Percentiles rank a stretch among this genome's conserved stretches.
Evolutionary conservation across 1,140 invertebrate species (phyloP).

Genomic region (Chionoecetes opilio): DNA sequence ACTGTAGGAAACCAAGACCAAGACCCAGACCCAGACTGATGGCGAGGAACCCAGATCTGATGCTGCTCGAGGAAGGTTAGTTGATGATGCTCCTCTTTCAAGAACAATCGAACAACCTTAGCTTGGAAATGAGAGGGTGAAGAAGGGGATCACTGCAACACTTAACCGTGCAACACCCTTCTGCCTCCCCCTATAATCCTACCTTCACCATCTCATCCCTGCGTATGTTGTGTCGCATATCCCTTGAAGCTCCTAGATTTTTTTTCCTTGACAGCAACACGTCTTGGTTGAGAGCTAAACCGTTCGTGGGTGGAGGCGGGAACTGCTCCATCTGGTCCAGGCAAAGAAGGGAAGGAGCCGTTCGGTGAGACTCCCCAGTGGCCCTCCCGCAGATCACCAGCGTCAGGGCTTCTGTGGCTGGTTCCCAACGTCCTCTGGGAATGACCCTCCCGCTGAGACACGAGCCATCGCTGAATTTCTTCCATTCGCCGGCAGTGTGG

Average conservation of each 20-base stretch:
- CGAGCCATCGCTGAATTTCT: neutral
- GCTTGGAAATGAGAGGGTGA: neutral
- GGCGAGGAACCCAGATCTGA: neutral
- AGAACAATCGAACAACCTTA: neutral
- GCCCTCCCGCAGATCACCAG: slow-evolving; percentile 1
- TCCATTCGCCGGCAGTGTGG: neutral
- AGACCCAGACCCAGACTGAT: too few species aligned
- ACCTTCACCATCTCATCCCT: too few species aligned
- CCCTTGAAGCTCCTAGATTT: neutral
- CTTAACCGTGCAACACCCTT: too few species aligned
- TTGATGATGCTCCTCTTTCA: neutral
- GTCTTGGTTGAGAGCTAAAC: neutral
- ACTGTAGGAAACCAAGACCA: neutral
- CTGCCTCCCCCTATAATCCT: too few species aligned
- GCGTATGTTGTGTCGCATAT: too few species aligned
- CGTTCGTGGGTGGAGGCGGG: neutral
- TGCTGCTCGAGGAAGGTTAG: neutral
- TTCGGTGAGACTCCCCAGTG: neutral
- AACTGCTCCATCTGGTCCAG: neutral
- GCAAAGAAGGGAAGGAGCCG: neutral
- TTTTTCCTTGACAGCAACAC: neutral
- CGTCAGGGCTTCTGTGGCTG: neutral
- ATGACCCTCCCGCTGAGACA: neutral
- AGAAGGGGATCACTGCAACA: too few species aligned
- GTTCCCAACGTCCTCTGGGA: neutral